These are phyloP conservation scores for Hydropsyche betteni DNA, from an alignment of 2,888 invertebrate species.

Conservation along the genomic window DNA sequence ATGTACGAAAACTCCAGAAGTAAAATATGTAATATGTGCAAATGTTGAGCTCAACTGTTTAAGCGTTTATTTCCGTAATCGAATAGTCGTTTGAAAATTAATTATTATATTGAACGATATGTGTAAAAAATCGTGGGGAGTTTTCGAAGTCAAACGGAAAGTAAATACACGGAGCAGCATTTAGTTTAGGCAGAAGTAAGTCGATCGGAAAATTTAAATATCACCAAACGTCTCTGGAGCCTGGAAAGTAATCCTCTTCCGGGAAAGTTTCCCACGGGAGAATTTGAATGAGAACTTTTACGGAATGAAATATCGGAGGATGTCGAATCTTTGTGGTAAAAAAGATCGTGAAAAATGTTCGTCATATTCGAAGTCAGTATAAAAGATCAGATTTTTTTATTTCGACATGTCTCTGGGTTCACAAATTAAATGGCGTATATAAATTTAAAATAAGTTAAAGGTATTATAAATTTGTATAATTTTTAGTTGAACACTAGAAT, in stretches of 20 bases:
- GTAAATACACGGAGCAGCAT: conserved; percentile 9
- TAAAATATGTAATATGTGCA: background rate
- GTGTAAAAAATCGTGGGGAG: conserved; percentile 22
- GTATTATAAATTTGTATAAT: no score
- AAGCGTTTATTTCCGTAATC: no score
- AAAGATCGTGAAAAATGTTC: background rate
- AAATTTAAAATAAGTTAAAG: no score
- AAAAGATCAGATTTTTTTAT: conserved; percentile 10
- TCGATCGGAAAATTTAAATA: conserved; percentile 51
- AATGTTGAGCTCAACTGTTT: no score
- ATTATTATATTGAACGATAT: background rate
- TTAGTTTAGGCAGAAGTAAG: conserved; percentile 39
- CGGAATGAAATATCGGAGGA: conserved; percentile 30
- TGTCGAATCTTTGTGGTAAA: background rate
- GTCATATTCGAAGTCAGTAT: conserved; percentile 12
- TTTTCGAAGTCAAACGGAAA: background rate
- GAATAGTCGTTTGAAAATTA: no score
- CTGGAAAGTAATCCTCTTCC: conserved; percentile 43
- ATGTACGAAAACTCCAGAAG: background rate
- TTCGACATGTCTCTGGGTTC: background rate
- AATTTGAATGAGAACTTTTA: conserved; percentile 27
- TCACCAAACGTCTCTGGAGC: conserved; percentile 33
- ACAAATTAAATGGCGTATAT: background rate
- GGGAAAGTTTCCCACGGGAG: conserved; percentile 40
- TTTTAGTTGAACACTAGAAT: no score